phyloP scores from a whole-genome alignment of 2,797 vertebrate genomes.

The Tokudaia tokunoshimensis region DNA sequence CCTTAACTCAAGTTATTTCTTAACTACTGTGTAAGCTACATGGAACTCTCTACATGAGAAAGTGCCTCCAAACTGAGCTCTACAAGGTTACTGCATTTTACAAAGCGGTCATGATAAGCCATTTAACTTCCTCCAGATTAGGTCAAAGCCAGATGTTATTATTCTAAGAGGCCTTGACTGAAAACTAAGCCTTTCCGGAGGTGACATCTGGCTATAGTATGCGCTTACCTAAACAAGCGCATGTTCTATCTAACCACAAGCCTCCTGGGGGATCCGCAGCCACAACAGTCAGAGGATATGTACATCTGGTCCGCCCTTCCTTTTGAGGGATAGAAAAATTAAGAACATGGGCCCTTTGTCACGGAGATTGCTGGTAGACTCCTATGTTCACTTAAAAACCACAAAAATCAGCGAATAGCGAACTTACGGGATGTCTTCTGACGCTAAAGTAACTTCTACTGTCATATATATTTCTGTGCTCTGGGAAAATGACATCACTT shows the following conservation, averaged over 20 bases:
- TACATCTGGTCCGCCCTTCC: background rate
- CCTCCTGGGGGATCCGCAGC: background rate
- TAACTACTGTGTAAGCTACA: background rate
- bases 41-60: background rate
- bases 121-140: slow-evolving; percentile 18
- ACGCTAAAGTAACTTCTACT: background rate
- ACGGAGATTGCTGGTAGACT: background rate
- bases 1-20: slow-evolving; percentile 28
- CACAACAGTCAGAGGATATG: background rate
- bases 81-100: background rate
- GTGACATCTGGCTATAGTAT: background rate
- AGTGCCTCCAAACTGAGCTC: background rate
- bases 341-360: background rate
- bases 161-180: background rate
- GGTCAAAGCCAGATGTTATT: background rate
- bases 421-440: background rate
- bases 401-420: slow-evolving; percentile 42
- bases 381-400: slow-evolving; percentile 26
- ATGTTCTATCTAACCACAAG: background rate
- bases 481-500: background rate
- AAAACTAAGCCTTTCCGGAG: background rate
- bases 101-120: background rate
- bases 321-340: background rate
- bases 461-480: background rate
- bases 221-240: background rate